phyloP scores from a whole-genome alignment of 2,888 invertebrate genomes.

The Latrodectus hesperus region DNA sequence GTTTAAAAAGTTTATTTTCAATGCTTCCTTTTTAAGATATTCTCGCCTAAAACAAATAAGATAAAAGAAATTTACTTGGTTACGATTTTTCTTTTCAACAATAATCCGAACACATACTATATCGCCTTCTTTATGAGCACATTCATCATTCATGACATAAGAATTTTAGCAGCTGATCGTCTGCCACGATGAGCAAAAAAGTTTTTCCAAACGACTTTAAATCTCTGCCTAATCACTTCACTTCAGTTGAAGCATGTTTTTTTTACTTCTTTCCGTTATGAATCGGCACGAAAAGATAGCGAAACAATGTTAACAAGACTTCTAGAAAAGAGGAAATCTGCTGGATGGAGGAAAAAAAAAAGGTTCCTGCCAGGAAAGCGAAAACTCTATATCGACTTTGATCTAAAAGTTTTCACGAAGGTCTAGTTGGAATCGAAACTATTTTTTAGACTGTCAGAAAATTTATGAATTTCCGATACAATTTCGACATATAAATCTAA shows the following conservation, averaged over 20 bases:
- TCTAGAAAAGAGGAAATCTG: not conserved
- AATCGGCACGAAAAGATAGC: slow-evolving; percentile 1
- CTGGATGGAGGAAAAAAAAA: not conserved
- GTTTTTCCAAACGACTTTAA: not conserved
- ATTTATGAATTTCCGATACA: slow-evolving; percentile 56
- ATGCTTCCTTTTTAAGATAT: too few species aligned
- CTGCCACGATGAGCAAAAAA: not conserved
- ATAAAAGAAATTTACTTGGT: too few species aligned
- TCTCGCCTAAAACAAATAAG: too few species aligned
- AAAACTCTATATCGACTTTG: slow-evolving; percentile 31
- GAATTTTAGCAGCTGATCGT: slow-evolving; percentile 2
- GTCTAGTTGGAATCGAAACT: not conserved
- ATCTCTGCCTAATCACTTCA: slow-evolving; percentile 16
- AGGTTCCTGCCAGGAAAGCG: not conserved
- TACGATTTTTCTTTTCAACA: too few species aligned
- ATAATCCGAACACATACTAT: too few species aligned
- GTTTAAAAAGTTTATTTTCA: too few species aligned
- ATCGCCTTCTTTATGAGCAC: not conserved
- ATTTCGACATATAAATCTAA: slow-evolving; percentile 45
- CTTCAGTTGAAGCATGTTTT: slow-evolving; percentile 21
- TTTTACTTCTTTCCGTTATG: not conserved
- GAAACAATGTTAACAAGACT: slow-evolving; percentile 39
- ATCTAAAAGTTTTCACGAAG: slow-evolving; percentile 29
- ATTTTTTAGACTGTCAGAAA: slow-evolving; percentile 18
- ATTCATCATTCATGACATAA: not conserved